Evolutionary conservation across 2,888 invertebrate species (phyloP).

Genomic region (Drosophila ochracea): DNA sequence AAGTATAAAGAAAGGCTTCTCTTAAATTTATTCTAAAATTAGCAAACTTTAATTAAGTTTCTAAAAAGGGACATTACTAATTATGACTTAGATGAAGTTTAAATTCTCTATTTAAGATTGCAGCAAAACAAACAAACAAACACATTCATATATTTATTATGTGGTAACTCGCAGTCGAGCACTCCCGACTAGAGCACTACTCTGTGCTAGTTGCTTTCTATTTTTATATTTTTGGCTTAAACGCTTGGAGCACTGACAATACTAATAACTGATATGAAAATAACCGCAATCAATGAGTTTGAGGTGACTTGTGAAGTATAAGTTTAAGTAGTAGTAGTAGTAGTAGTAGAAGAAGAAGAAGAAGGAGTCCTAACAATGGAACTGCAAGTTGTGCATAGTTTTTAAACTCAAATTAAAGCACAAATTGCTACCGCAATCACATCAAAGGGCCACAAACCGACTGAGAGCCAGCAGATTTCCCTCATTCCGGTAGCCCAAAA

Average conservation of each 20-base stretch:
- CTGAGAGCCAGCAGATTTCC: conserved; percentile 14
- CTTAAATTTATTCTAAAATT: too few species aligned
- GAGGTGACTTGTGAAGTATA: conserved; percentile 4
- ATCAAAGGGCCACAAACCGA: conserved; percentile 69
- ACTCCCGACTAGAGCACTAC: background rate
- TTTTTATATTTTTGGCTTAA: conserved; percentile 34
- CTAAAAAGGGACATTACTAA: too few species aligned
- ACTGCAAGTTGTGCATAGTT: conserved; percentile 72
- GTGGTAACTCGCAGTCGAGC: conserved; percentile 2
- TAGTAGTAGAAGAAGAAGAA: background rate
- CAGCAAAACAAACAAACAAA: background rate
- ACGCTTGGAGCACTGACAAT: conserved; percentile 48
- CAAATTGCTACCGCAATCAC: conserved; percentile 79
- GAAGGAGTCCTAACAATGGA: conserved; percentile 59
- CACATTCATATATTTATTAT: background rate
- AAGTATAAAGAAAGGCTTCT: too few species aligned
- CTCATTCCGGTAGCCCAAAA: conserved; percentile 70
- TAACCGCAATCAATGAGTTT: conserved; percentile 52
- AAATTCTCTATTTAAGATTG: background rate
- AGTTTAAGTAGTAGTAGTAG: background rate
- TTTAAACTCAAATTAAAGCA: conserved; percentile 81
- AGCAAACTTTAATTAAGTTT: too few species aligned
- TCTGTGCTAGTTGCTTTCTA: background rate
- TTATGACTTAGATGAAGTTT: background rate
- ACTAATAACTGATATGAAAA: conserved; percentile 63